phyloP scores from a whole-genome alignment of 2,113 vertebrate species.

The Planiliza haematocheilus region DNA sequence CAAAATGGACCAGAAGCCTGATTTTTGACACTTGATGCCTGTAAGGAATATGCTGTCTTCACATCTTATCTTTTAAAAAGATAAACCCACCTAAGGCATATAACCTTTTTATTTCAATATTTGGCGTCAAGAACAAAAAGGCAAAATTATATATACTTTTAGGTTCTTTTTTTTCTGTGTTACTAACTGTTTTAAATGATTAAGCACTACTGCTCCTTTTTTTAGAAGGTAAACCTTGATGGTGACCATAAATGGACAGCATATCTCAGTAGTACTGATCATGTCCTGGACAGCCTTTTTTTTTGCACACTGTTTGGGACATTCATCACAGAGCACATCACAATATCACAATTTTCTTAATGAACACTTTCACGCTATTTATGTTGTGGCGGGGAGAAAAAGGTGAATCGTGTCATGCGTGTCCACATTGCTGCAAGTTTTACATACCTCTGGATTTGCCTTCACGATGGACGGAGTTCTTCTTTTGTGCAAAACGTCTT shows the following conservation, averaged over 20 bases:
- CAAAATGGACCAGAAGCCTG: slow-evolving; percentile 63
- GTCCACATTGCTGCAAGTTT: slow-evolving; percentile 50
- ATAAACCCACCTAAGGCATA: no score
- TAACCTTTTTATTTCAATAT: slow-evolving; percentile 27
- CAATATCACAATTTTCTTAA: slow-evolving; percentile 29
- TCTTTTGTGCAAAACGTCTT: slow-evolving; percentile 48
- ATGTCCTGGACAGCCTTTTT: slow-evolving; percentile 17
- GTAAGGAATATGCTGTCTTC: not conserved
- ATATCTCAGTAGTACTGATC: slow-evolving; percentile 36
- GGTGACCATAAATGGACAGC: slow-evolving; percentile 14
- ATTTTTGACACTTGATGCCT: slow-evolving; percentile 30
- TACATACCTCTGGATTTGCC: slow-evolving; percentile 62
- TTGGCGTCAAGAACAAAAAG: slow-evolving; percentile 43
- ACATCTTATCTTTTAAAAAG: not conserved
- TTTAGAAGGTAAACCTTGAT: slow-evolving; percentile 40
- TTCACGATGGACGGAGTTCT: slow-evolving; percentile 40
- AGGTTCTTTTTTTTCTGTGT: slow-evolving; percentile 33
- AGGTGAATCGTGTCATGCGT: slow-evolving; percentile 10
- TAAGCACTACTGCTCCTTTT: slow-evolving; percentile 30
- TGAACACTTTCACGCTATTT: slow-evolving; percentile 51
- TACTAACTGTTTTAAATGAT: slow-evolving; percentile 17
- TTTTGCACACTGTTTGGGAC: slow-evolving; percentile 39
- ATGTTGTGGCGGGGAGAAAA: slow-evolving; percentile 42
- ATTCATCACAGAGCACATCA: slow-evolving; percentile 40
- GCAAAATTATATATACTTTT: slow-evolving; percentile 16